These are phyloP conservation scores for Falco biarmicus DNA, from an alignment of 2,797 vertebrate species.

Conservation along the genomic window DNA sequence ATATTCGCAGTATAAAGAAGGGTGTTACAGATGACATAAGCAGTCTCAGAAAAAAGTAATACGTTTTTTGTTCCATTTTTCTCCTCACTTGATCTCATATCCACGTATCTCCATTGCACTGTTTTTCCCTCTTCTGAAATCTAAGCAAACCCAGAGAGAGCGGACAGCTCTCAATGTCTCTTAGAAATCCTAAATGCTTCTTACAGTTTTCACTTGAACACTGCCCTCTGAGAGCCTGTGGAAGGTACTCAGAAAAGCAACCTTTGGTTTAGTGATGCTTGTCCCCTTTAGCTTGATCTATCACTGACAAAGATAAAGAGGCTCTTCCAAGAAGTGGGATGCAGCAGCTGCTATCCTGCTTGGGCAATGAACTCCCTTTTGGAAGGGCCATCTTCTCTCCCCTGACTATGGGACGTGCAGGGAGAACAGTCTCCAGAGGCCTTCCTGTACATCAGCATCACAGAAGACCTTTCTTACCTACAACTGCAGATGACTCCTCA, in stretches of 20 bases:
- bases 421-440: neutral
- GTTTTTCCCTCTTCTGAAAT: neutral
- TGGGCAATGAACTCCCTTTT: neutral
- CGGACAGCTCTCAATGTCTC: neutral
- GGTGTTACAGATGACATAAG: neutral
- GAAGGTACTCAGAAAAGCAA: constrained; percentile 10
- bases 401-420: accelerated
- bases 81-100: neutral
- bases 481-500: neutral
- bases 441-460: neutral
- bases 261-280: constrained; percentile 20
- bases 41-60: neutral
- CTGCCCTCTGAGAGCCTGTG: neutral
- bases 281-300: constrained; percentile 11
- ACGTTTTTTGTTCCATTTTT: neutral
- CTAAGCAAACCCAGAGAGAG: neutral
- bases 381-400: neutral
- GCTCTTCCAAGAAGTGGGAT: neutral
- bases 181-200: neutral
- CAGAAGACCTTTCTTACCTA: neutral
- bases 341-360: neutral
- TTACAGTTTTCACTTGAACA: neutral
- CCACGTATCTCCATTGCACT: neutral
- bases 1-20: neutral
- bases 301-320: neutral